Percentiles rank a stretch among this genome's conserved stretches.
phyloP scores from a whole-genome alignment of 2,888 invertebrate genomes.

The Leptopterna dolabrata region DNA sequence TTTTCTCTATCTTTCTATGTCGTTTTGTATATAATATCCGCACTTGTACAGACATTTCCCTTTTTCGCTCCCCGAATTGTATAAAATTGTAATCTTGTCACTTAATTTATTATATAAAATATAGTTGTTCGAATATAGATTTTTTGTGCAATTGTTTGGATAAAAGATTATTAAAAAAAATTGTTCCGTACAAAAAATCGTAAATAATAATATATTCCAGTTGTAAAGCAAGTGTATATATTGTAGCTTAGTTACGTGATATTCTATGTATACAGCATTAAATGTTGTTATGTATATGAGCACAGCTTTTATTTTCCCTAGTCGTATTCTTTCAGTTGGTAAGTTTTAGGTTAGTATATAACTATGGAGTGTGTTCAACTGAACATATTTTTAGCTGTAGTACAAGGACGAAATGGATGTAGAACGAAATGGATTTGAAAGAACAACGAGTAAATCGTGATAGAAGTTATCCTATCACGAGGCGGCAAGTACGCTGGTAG shows the following conservation, averaged over 20 bases:
- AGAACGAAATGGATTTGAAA: no score
- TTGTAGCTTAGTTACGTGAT: conserved; percentile 59
- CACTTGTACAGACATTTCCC: conserved; percentile 43
- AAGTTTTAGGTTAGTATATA: no score
- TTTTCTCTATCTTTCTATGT: conserved; percentile 37
- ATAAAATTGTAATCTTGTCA: conserved; percentile 43
- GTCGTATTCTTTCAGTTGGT: no score
- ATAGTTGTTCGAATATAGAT: conserved; percentile 36
- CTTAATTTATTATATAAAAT: conserved; percentile 45
- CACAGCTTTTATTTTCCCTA: background rate
- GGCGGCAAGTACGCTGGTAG: no score
- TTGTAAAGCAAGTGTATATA: conserved; percentile 57
- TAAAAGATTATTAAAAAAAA: conserved; percentile 8
- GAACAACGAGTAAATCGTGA: no score
- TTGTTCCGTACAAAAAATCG: conserved; percentile 36
- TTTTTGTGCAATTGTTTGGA: conserved; percentile 48
- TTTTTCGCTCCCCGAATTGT: background rate
- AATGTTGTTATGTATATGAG: conserved; percentile 56
- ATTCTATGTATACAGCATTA: conserved; percentile 59
- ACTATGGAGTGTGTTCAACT: no score
- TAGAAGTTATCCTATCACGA: no score
- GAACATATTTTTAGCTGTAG: no score
- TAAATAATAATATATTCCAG: conserved; percentile 42
- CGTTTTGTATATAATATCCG: conserved; percentile 33
- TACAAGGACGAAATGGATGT: no score